Evolutionary conservation across 2,888 invertebrate genomes (phyloP).

Genomic region (Tetragnatha montana): DNA sequence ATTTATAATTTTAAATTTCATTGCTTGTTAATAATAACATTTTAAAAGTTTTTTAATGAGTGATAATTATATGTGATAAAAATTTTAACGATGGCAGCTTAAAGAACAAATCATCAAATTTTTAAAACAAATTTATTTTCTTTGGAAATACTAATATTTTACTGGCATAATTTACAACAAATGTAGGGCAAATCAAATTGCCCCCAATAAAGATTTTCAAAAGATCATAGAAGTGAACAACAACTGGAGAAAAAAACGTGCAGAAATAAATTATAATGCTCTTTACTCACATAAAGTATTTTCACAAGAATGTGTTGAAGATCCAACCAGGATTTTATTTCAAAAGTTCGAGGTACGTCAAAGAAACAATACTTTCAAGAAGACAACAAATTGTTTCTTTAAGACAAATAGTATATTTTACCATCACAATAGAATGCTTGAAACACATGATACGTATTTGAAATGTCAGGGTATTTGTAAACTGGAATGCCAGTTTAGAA

Average conservation of each 20-base stretch:
- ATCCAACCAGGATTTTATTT: background rate
- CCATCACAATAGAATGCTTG: background rate
- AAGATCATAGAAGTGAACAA: constrained; percentile 55
- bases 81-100: background rate
- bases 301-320: constrained; percentile 7
- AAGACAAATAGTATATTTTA: background rate
- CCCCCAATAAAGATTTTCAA: constrained; percentile 62
- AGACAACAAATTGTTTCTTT: background rate
- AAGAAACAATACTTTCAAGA: background rate
- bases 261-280: constrained; percentile 46
- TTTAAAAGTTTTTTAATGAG: too few species aligned
- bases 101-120: constrained; percentile 2
- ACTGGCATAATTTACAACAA: constrained; percentile 65
- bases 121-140: constrained; percentile 63
- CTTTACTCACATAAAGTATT: constrained; percentile 19
- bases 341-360: background rate
- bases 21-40: too few species aligned
- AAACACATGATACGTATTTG: background rate
- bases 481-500: constrained; percentile 16
- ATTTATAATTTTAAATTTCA: too few species aligned
- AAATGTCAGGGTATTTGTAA: background rate
- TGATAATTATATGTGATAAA: background rate
- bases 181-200: constrained; percentile 45
- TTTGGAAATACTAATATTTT: constrained; percentile 64
- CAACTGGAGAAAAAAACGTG: constrained; percentile 65